A percentile compares a stretch with the other conserved stretches of the same genome.
Evolutionary conservation across 2,113 vertebrate genomes (phyloP).

Genomic region (Muntiacus muntjak): DNA sequence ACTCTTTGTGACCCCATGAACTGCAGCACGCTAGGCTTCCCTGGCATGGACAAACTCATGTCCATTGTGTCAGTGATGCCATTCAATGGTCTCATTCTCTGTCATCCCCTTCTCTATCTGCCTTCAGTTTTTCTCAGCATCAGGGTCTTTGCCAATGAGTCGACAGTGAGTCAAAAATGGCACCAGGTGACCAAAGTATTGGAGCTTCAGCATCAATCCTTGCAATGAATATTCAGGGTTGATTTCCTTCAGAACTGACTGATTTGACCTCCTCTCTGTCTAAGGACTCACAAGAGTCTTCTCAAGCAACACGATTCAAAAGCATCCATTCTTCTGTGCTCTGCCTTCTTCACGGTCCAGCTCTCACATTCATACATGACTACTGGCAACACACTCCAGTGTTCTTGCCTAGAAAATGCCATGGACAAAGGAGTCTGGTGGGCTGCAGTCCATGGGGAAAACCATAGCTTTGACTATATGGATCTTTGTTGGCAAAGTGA

Average conservation of each 20-base stretch:
- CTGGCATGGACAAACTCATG: background rate
- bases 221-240: background rate
- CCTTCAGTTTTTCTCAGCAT: background rate
- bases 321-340: background rate
- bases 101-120: background rate
- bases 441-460: background rate
- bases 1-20: background rate
- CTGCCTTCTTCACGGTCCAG: background rate
- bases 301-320: background rate
- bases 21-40: background rate
- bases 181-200: background rate
- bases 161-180: background rate
- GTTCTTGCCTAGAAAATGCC: background rate
- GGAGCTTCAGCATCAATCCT: background rate
- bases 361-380: background rate
- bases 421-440: background rate
- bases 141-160: background rate
- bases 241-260: background rate
- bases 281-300: background rate
- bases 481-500: background rate
- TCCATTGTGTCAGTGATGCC: background rate
- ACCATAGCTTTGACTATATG: background rate
- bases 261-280: background rate
- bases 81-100: background rate
- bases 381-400: background rate